phyloP scores from a whole-genome alignment of 2,888 invertebrate species.

The Eupithecia subumbrata region DNA sequence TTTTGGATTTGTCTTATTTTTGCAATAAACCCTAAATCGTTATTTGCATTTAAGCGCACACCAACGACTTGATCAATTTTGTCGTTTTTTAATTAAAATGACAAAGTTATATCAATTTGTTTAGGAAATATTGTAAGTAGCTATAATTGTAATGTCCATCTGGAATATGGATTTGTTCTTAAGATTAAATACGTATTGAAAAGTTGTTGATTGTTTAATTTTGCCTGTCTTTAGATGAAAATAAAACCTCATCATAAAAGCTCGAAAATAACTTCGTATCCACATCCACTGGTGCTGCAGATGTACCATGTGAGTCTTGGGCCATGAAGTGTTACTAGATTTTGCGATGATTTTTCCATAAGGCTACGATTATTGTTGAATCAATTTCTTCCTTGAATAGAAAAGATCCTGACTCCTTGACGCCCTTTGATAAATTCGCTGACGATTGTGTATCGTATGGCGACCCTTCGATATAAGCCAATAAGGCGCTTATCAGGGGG shows the following conservation, averaged over 20 bases:
- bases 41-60: slow-evolving; percentile 21
- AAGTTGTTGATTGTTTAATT: slow-evolving; percentile 42
- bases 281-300: too few species aligned
- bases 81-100: slow-evolving; percentile 74
- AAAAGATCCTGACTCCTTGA: not conserved
- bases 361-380: not conserved
- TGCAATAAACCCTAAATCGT: slow-evolving; percentile 1
- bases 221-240: not conserved
- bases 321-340: too few species aligned
- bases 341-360: not conserved
- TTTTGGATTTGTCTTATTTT: not conserved
- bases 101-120: slow-evolving; percentile 63
- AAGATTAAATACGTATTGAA: slow-evolving; percentile 46
- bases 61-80: slow-evolving; percentile 57
- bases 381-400: not conserved
- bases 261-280: not conserved
- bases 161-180: slow-evolving; percentile 51
- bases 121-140: slow-evolving; percentile 25
- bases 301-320: too few species aligned
- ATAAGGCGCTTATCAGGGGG: too few species aligned
- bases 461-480: too few species aligned
- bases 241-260: not conserved
- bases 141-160: slow-evolving; percentile 42
- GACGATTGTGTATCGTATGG: not conserved
- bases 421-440: not conserved